Evolutionary conservation across 2,888 invertebrate genomes (phyloP).

Genomic region (Brenthis hecate): DNA sequence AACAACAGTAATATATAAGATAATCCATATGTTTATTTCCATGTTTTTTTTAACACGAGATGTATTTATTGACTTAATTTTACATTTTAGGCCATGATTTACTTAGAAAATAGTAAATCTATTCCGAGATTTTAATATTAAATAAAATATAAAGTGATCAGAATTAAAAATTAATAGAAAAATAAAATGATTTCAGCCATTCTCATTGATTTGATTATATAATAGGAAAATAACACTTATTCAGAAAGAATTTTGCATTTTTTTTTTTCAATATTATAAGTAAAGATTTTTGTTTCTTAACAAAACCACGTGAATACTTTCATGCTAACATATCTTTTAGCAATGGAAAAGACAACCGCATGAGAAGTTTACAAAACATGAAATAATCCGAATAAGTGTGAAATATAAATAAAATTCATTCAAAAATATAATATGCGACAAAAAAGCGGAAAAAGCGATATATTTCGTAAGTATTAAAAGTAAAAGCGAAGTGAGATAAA

Average conservation of each 20-base stretch:
- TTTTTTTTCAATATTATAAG: too few species aligned
- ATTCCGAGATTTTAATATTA: background rate
- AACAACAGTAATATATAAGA: too few species aligned
- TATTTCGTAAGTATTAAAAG: background rate
- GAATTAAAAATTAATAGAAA: background rate
- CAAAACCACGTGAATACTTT: too few species aligned
- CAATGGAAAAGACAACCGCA: conserved; percentile 2
- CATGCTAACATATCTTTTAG: conserved; percentile 9
- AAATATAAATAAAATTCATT: background rate
- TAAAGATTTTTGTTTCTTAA: too few species aligned
- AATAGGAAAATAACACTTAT: background rate
- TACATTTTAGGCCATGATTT: conserved; percentile 12
- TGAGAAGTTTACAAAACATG: background rate
- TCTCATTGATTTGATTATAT: background rate
- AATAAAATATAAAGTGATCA: background rate
- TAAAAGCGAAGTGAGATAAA: conserved; percentile 26
- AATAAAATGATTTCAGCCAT: background rate
- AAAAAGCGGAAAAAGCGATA: background rate
- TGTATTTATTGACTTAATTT: background rate
- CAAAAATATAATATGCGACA: background rate
- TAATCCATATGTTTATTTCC: background rate
- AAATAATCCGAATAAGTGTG: background rate
- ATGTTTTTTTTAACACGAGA: background rate
- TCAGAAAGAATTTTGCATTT: background rate
- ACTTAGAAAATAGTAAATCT: background rate